These are phyloP conservation scores for Strigops habroptila DNA, from an alignment of 2,113 vertebrate genomes.

Conservation along the genomic window DNA sequence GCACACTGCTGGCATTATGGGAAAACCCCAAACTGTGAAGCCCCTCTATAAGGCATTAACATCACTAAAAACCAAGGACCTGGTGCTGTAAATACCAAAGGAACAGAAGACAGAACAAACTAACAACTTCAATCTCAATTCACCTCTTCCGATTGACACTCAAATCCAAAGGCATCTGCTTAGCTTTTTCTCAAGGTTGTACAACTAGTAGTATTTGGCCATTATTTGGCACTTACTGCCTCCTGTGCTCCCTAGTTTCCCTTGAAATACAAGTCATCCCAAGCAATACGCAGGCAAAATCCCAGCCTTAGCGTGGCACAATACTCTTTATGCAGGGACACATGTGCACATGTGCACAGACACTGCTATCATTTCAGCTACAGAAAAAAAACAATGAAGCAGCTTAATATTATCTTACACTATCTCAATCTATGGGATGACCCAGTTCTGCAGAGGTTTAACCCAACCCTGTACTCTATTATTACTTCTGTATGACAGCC, in stretches of 20 bases:
- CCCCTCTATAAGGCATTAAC: not conserved
- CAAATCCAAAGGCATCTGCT: not conserved
- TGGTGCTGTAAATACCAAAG: not conserved
- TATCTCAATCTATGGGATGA: not conserved
- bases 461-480: not conserved
- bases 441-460: slow-evolving; percentile 7
- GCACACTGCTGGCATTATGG: not conserved
- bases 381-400: not conserved
- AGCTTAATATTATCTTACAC: not conserved
- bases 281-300: not conserved
- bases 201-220: not conserved
- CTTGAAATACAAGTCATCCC: not conserved
- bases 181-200: not conserved
- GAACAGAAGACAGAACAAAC: not conserved
- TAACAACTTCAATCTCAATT: not conserved
- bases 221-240: not conserved
- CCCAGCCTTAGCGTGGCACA: rapidly evolving
- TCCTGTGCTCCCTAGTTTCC: not conserved
- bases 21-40: not conserved
- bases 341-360: rapidly evolving
- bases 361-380: not conserved
- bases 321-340: not conserved
- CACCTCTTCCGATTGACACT: not conserved
- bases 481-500: not conserved
- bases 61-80: not conserved